Evolutionary conservation across 35 echinoderm and acorn worm species (phyloP).

Genomic region (Heliocidaris erythrogramma): DNA sequence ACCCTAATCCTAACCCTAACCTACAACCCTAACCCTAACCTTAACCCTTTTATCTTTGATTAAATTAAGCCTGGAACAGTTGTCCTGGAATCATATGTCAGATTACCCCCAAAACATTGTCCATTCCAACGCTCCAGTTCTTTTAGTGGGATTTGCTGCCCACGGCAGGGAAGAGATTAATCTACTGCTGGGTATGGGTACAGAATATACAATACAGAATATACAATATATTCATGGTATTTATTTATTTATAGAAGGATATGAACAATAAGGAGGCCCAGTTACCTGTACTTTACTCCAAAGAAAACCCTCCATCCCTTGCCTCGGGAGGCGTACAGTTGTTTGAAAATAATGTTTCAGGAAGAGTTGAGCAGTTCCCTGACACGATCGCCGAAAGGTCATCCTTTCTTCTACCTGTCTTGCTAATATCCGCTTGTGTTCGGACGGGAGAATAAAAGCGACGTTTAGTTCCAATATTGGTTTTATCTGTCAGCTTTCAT

Average conservation of each 20-base stretch:
- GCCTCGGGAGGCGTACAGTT: conserved; percentile 18
- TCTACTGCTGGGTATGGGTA: not conserved
- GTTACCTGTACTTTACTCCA: conserved; percentile 16
- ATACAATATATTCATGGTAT: not conserved
- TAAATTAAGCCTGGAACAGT: too few relatives aligned
- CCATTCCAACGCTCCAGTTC: too few relatives aligned
- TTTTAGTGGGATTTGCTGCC: too few relatives aligned
- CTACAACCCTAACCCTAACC: too few relatives aligned
- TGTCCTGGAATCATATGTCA: too few relatives aligned
- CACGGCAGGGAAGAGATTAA: too few relatives aligned
- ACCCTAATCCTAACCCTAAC: too few relatives aligned
- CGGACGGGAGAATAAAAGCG: conserved; percentile 41
- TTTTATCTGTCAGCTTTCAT: conserved; percentile 30
- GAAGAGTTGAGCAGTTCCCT: not conserved
- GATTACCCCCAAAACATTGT: too few relatives aligned
- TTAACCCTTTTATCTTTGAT: too few relatives aligned
- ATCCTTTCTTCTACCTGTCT: conserved; percentile 24
- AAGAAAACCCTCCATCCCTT: not conserved
- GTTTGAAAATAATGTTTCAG: conserved; percentile 22
- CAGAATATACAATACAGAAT: not conserved
- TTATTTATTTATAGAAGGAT: not conserved
- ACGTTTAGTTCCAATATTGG: conserved; percentile 29
- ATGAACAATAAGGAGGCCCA: conserved; percentile 10
- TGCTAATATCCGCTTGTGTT: conserved; percentile 33
- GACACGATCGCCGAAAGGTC: conserved; percentile 15